Conservation (phyloP, 1,140 invertebrate species). For the Riptortus pedestris region DNA sequence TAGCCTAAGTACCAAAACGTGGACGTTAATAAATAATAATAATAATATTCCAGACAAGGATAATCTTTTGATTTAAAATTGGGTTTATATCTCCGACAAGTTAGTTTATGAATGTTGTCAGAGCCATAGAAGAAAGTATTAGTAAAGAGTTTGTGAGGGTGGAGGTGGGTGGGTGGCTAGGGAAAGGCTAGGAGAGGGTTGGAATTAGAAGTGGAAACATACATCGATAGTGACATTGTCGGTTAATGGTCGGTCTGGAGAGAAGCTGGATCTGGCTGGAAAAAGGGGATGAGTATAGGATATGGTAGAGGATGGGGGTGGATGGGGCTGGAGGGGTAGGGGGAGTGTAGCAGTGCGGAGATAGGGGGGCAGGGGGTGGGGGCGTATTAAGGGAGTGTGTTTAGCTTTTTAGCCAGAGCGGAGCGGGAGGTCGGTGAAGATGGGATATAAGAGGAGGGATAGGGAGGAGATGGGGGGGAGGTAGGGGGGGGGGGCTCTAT, state of each 20-base stretch:
- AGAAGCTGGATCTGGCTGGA: neutral
- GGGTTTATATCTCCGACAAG: no score
- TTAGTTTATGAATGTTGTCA: no score
- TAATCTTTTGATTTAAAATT: no score
- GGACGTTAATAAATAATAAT: no score
- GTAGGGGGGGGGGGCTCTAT: conserved; percentile 28
- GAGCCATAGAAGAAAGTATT: no score
- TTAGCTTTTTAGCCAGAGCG: conserved; percentile 41
- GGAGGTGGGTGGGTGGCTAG: neutral
- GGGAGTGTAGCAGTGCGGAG: conserved; percentile 28
- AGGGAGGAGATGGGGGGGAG: conserved; percentile 36
- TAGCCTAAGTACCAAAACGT: no score
- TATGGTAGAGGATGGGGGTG: conserved; percentile 3
- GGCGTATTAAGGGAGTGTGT: conserved; percentile 42
- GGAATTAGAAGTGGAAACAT: neutral
- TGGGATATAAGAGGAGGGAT: conserved; percentile 36
- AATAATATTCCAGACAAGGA: no score
- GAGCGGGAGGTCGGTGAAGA: neutral
- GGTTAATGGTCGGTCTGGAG: neutral
- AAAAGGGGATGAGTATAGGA: conserved; percentile 20
- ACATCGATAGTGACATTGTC: conserved; percentile 2
- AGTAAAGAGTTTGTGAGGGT: no score
- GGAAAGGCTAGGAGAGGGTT: neutral
- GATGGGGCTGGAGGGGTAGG: conserved; percentile 8
- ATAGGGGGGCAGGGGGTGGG: conserved; percentile 32